These are phyloP conservation scores for Brachypterus glaber DNA, from an alignment of 2,888 invertebrate genomes.

Conservation along the genomic window DNA sequence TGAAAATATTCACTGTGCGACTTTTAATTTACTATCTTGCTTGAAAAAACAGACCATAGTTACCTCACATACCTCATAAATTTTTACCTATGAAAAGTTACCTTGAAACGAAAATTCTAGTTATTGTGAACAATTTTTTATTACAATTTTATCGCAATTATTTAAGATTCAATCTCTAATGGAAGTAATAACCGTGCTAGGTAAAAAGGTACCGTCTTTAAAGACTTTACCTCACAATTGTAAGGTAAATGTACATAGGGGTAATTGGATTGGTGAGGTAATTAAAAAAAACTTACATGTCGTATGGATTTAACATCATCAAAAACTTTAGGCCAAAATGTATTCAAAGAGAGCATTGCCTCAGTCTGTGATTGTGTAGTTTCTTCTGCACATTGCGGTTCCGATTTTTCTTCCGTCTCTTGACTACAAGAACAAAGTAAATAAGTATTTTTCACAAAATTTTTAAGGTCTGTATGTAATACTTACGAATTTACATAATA, in stretches of 20 bases:
- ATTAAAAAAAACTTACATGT: conserved; percentile 47
- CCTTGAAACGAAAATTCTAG: too few species aligned
- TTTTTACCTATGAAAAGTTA: too few species aligned
- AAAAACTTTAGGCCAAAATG: conserved; percentile 75
- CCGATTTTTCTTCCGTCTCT: conserved; percentile 33
- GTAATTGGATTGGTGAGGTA: neutral
- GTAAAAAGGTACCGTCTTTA: too few species aligned
- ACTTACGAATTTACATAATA: conserved; percentile 67
- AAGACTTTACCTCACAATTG: too few species aligned
- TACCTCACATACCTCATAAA: too few species aligned
- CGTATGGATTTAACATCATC: conserved; percentile 72
- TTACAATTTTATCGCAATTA: too few species aligned
- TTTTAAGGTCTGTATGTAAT: conserved; percentile 18
- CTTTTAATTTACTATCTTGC: too few species aligned
- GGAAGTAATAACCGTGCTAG: too few species aligned
- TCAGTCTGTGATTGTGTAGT: conserved; percentile 47
- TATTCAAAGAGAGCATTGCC: conserved; percentile 59
- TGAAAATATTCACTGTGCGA: too few species aligned
- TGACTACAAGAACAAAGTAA: conserved; percentile 11
- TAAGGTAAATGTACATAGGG: neutral
- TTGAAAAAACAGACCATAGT: too few species aligned
- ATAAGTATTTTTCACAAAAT: conserved; percentile 20
- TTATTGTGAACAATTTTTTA: too few species aligned
- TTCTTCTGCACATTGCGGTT: conserved; percentile 33
- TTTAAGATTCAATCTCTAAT: neutral